phyloP scores from a whole-genome alignment of 2,797 vertebrate species.

The Gallinago stenura region DNA sequence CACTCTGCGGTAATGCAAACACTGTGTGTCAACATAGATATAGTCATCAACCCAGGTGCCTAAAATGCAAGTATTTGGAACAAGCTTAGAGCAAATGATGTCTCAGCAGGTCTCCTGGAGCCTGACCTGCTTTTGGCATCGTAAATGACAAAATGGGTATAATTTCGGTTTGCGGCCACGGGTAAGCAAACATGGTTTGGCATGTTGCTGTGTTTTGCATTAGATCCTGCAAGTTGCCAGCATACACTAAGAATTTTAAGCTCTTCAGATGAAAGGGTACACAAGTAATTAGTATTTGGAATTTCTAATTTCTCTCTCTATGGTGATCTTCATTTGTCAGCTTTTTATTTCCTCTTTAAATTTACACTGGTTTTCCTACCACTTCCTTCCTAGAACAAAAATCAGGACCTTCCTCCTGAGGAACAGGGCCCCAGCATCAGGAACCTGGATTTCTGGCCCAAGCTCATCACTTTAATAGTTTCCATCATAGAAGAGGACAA shows the following conservation, averaged over 20 bases:
- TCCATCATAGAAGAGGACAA: slow-evolving; percentile 98
- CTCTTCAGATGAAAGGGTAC: not conserved
- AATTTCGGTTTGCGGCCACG: not conserved
- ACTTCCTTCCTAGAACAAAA: slow-evolving; percentile 79
- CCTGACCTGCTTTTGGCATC: not conserved
- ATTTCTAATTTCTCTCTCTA: not conserved
- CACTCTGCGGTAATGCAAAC: not conserved
- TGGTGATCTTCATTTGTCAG: not conserved
- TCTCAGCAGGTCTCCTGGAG: not conserved
- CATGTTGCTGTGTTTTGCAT: not conserved
- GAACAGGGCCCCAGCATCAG: slow-evolving; percentile 95
- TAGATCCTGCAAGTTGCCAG: not conserved
- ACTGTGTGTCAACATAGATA: accelerated
- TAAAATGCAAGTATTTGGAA: not conserved
- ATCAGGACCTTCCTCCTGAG: slow-evolving; percentile 89
- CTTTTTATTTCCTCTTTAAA: not conserved
- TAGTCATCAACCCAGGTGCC: not conserved
- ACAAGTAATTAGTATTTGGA: not conserved
- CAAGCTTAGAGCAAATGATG: not conserved
- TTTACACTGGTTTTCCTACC: not conserved
- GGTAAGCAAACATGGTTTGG: not conserved
- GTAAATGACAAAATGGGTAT: not conserved
- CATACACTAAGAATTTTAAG: not conserved
- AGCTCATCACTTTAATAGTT: slow-evolving; percentile 97
- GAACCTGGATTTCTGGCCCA: slow-evolving; percentile 99